A percentile compares a stretch with the other conserved stretches of the same genome.
Evolutionary conservation across 2,888 invertebrate genomes (phyloP).

Genomic region (Synergus japonicus): DNA sequence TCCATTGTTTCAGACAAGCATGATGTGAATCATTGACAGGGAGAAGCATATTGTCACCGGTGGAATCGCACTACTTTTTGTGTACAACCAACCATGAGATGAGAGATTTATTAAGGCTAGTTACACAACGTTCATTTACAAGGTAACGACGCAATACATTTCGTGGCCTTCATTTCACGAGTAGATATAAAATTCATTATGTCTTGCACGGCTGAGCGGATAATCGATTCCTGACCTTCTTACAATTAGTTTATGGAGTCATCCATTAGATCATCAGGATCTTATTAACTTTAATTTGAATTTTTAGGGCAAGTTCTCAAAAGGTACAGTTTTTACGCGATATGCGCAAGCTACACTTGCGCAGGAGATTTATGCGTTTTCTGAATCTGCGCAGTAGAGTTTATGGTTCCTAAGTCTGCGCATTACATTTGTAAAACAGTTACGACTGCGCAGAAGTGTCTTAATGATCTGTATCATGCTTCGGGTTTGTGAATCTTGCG

Average conservation of each 20-base stretch:
- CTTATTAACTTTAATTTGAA: not conserved
- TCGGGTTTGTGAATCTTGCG: too few species aligned
- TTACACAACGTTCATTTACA: conserved; percentile 50
- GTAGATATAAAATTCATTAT: conserved; percentile 30
- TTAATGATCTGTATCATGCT: too few species aligned
- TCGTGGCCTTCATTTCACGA: conserved; percentile 33
- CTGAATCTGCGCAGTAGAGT: too few species aligned
- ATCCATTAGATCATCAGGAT: conserved; percentile 25
- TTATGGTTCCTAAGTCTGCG: not conserved
- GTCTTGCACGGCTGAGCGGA: conserved; percentile 47
- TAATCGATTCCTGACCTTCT: conserved; percentile 57
- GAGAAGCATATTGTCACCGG: conserved; percentile 32
- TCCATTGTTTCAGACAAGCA: conserved; percentile 35
- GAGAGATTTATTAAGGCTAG: conserved; percentile 44
- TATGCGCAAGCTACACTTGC: too few species aligned
- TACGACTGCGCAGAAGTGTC: not conserved
- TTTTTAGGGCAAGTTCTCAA: too few species aligned
- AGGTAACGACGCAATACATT: conserved; percentile 22
- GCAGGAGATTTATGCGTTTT: too few species aligned
- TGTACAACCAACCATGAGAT: conserved; percentile 40
- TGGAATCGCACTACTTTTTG: not conserved
- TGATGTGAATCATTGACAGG: conserved; percentile 49
- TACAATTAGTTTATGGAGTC: not conserved
- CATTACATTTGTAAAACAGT: conserved; percentile 21
- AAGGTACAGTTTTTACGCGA: too few species aligned